phyloP scores from a whole-genome alignment of 2,888 invertebrate genomes.

The Agonopterix subpropinquella region DNA sequence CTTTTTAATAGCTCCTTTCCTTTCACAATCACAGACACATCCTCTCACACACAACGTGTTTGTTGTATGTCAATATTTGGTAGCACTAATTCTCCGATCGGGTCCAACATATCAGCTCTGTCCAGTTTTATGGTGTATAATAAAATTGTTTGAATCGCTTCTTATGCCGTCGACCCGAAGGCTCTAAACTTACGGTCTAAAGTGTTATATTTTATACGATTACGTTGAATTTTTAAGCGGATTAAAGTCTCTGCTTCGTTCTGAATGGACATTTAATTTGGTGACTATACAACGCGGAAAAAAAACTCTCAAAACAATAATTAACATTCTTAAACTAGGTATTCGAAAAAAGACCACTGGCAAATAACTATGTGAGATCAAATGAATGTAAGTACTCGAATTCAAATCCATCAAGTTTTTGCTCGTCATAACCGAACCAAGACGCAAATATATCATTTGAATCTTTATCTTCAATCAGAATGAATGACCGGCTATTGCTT shows the following conservation, averaged over 20 bases:
- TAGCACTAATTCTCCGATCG: constrained; percentile 14
- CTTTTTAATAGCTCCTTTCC: constrained; percentile 7
- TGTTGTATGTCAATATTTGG: constrained; percentile 14
- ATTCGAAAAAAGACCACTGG: too few relatives aligned
- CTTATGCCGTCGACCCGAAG: constrained; percentile 35
- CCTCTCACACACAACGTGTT: constrained; percentile 5
- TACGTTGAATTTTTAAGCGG: constrained; percentile 16
- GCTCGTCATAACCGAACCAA: constrained; percentile 29
- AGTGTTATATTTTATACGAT: constrained; percentile 39
- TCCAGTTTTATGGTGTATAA: constrained; percentile 39
- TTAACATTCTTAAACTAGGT: too few relatives aligned
- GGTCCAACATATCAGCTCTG: constrained; percentile 15
- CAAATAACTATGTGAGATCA: too few relatives aligned
- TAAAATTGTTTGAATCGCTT: constrained; percentile 38
- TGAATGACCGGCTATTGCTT: constrained; percentile 29
- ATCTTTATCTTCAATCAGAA: constrained; percentile 33
- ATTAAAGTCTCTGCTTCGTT: constrained; percentile 10
- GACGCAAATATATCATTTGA: constrained; percentile 32
- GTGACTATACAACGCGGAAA: constrained; percentile 15
- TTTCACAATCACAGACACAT: constrained; percentile 8
- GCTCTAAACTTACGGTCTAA: constrained; percentile 26
- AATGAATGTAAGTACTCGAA: too few relatives aligned
- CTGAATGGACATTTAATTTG: constrained; percentile 22
- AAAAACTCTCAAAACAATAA: too few relatives aligned
- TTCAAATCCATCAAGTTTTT: constrained; percentile 25